phyloP scores from a whole-genome alignment of 2,113 vertebrate genomes.

The Orycteropus afer region DNA sequence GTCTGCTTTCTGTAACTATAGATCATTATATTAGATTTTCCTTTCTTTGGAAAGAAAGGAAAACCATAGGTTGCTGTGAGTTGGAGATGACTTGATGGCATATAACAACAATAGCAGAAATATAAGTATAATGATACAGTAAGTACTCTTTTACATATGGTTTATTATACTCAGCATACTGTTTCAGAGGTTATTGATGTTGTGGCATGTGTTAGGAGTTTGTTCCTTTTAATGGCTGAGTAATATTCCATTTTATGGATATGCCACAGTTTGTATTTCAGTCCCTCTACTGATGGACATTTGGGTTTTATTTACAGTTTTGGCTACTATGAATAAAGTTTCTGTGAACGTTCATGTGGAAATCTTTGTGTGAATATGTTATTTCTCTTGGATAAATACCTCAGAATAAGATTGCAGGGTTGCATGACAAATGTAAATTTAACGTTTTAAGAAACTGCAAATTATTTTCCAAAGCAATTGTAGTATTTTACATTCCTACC shows the following conservation, averaged over 20 bases:
- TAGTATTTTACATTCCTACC: no score
- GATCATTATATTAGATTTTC: not conserved
- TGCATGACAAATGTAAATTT: not conserved
- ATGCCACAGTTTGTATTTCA: not conserved
- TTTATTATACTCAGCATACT: not conserved
- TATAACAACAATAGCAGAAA: no score
- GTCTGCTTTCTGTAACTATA: conserved; percentile 13
- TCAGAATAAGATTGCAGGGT: not conserved
- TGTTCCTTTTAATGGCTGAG: conserved; percentile 34
- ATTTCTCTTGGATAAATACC: conserved; percentile 15
- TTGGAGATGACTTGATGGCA: no score
- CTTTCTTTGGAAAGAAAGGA: no score
- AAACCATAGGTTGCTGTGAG: no score
- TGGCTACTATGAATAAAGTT: no score
- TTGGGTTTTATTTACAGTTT: no score
- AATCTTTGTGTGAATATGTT: not conserved
- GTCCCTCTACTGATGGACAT: not conserved
- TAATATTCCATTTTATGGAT: not conserved
- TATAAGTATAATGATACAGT: not conserved
- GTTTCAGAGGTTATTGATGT: not conserved
- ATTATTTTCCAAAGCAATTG: conserved; percentile 43
- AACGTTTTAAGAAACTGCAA: conserved; percentile 2
- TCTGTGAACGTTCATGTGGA: not conserved
- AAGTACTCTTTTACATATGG: not conserved
- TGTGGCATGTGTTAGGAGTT: no score